phyloP scores from a whole-genome alignment of 2,888 invertebrate species.

The Drosophila tripunctata region DNA sequence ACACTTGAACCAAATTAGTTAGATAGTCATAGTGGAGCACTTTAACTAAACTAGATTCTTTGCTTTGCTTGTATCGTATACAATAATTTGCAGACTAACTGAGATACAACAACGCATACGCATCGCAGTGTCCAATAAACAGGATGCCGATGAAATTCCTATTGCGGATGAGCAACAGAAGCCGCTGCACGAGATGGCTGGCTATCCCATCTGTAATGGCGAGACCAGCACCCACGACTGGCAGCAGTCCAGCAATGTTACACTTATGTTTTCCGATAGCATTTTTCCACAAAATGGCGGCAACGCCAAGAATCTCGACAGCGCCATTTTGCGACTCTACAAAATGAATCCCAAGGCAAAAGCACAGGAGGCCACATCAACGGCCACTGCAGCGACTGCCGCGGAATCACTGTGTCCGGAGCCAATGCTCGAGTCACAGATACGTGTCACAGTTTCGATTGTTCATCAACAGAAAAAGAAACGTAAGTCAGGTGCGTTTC shows the following conservation, averaged over 20 bases:
- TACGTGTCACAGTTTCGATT: conserved; percentile 83
- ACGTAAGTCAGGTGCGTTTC: conserved; percentile 75
- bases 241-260: conserved; percentile 81
- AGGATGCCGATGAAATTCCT: conserved; percentile 34
- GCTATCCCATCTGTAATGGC: conserved; percentile 82
- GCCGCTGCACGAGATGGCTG: conserved; percentile 82
- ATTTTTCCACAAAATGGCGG: conserved; percentile 77
- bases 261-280: conserved; percentile 81
- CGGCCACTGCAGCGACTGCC: conserved; percentile 4
- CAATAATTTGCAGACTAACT: conserved; percentile 75
- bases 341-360: conserved; percentile 76
- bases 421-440: conserved; percentile 77
- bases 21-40: conserved; percentile 1
- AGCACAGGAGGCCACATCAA: not conserved
- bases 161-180: conserved; percentile 63
- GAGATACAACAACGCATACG: conserved; percentile 79
- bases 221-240: conserved; percentile 80
- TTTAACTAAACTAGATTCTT: conserved; percentile 22
- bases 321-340: conserved; percentile 81
- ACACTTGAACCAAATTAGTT: conserved; percentile 70
- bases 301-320: conserved; percentile 77
- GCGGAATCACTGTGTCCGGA: conserved; percentile 44
- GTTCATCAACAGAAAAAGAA: conserved; percentile 81
- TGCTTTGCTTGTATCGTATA: conserved; percentile 14
- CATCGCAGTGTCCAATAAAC: conserved; percentile 69